phyloP scores from a whole-genome alignment of 2,797 vertebrate species.

The Tachyglossus aculeatus region DNA sequence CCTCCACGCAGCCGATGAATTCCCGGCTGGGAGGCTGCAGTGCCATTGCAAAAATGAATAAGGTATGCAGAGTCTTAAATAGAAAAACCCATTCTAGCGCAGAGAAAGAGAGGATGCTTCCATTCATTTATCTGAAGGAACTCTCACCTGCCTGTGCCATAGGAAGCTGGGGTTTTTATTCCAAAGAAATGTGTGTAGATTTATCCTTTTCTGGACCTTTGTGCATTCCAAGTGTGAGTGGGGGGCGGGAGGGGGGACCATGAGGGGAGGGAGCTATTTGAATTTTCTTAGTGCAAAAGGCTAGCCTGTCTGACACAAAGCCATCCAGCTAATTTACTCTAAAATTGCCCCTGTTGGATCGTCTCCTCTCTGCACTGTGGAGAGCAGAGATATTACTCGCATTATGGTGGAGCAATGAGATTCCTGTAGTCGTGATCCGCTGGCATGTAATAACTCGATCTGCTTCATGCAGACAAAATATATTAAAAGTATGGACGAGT shows the following conservation, averaged over 20 bases:
- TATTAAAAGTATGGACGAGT: slow-evolving; percentile 83
- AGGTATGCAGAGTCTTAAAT: slow-evolving; percentile 18
- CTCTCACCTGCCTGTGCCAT: neutral
- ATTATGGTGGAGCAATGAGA: slow-evolving; percentile 72
- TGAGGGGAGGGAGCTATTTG: slow-evolving; percentile 62
- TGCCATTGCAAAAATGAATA: slow-evolving; percentile 3
- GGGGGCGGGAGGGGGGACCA: too few species aligned
- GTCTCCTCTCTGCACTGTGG: slow-evolving; percentile 53
- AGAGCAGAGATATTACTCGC: slow-evolving; percentile 66
- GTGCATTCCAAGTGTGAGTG: neutral
- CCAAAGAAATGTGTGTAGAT: slow-evolving; percentile 17
- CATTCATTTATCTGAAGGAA: slow-evolving; percentile 17
- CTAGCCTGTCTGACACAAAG: slow-evolving; percentile 33
- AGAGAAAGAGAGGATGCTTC: slow-evolving; percentile 19
- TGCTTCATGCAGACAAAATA: slow-evolving; percentile 81
- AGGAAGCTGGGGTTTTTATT: slow-evolving; percentile 7
- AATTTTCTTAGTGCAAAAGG: slow-evolving; percentile 56
- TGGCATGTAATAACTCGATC: slow-evolving; percentile 81
- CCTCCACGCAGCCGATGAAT: slow-evolving; percentile 5
- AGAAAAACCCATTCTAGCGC: slow-evolving; percentile 19
- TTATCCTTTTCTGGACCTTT: slow-evolving; percentile 11
- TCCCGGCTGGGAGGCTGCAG: neutral
- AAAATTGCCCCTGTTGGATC: slow-evolving; percentile 51
- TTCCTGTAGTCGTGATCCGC: slow-evolving; percentile 77
- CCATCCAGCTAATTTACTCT: slow-evolving; percentile 64